Percentiles rank a stretch among this genome's conserved stretches.
phyloP scores from a whole-genome alignment of 2,113 vertebrate species.

The Plotosus lineatus region DNA sequence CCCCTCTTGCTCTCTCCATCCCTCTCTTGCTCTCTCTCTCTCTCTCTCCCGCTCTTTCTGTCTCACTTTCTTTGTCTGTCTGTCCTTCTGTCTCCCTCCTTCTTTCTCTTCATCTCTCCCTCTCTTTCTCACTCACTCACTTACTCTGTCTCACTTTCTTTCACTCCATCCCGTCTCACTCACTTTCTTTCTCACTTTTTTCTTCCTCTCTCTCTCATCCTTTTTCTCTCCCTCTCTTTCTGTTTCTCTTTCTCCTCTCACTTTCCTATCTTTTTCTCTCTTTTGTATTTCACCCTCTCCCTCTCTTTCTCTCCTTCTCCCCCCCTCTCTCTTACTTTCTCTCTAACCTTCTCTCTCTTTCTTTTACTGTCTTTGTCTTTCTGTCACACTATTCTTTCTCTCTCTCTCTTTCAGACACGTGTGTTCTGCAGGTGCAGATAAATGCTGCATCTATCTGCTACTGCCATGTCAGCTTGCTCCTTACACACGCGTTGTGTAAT shows the following conservation, averaged over 20 bases:
- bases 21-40: too few species aligned
- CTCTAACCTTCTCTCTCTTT: neutral
- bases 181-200: neutral
- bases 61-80: too few species aligned
- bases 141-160: neutral
- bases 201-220: neutral
- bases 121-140: too few species aligned
- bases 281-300: neutral
- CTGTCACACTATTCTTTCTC: neutral
- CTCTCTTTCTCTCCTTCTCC: neutral
- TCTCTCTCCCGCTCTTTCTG: too few species aligned
- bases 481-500: slow-evolving; percentile 26
- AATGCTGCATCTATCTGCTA: slow-evolving; percentile 2
- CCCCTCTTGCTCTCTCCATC: neutral
- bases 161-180: neutral
- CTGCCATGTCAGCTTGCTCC: neutral
- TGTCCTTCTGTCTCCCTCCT: too few species aligned
- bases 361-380: neutral
- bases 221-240: neutral
- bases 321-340: neutral
- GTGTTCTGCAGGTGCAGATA: slow-evolving; percentile 25
- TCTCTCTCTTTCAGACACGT: neutral
- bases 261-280: too few species aligned
- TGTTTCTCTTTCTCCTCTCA: neutral
- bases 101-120: too few species aligned